Conservation (phyloP, 2,797 vertebrate genomes). For the Chelidonichthys spinosus region DNA sequence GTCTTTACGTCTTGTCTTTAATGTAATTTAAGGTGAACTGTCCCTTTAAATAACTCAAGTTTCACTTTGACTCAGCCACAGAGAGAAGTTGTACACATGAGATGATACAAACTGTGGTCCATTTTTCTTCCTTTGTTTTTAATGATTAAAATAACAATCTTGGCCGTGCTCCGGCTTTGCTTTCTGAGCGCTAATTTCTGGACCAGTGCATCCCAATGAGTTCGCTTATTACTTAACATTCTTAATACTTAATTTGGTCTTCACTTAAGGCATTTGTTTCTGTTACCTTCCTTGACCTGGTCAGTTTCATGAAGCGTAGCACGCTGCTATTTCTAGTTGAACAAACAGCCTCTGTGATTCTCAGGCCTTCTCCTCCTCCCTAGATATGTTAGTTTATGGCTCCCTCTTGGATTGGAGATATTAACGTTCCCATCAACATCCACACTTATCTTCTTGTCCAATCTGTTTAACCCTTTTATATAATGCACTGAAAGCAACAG, state of each 20-base stretch:
- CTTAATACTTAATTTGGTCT: constrained; percentile 9
- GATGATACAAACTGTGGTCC: neutral
- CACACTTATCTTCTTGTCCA: constrained; percentile 1
- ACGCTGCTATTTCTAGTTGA: constrained; percentile 41
- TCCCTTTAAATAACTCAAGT: neutral
- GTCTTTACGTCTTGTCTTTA: too few relatives aligned
- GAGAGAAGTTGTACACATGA: neutral
- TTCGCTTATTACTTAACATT: constrained; percentile 12
- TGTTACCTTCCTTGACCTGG: constrained; percentile 30
- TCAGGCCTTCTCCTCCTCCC: constrained; percentile 40
- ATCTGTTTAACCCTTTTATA: neutral
- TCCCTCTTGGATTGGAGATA: constrained; percentile 40
- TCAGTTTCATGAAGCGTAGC: constrained; percentile 28
- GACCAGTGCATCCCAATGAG: neutral
- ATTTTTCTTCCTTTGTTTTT: neutral
- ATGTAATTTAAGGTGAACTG: too few relatives aligned
- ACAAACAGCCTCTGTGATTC: constrained; percentile 48
- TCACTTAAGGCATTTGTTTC: constrained; percentile 12
- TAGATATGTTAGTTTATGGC: constrained; percentile 47
- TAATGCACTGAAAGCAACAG: neutral
- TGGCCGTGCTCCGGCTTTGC: neutral
- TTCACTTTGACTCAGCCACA: neutral
- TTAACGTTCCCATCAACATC: constrained; percentile 29
- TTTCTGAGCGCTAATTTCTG: constrained; percentile 2
- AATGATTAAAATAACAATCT: neutral